Base-by-base conservation (phyloP, 64 coral and sea anemone genomes). In the Montipora foliosa region DNA sequence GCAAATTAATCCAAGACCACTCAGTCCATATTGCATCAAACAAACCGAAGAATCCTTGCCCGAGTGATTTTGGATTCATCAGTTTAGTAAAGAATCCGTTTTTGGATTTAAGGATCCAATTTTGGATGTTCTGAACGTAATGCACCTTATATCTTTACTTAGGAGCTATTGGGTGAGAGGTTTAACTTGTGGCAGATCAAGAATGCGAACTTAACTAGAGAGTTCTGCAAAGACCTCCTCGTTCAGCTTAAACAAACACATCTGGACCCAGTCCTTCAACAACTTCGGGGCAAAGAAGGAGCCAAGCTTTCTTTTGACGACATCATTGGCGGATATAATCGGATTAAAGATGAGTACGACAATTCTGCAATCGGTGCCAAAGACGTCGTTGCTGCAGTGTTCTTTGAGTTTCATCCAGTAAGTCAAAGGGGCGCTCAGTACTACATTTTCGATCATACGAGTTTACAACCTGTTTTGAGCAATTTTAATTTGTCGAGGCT, bases 401-500 rank as follows among this genome's bases (percentile, higher is more conserved):
- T 88, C 60, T 93, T 80, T 69, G 87, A 88, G 24, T 79, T 93
- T 73, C 91, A 93, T 80, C 82, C 83, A 48, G 91, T 93, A 93
- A 93, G 9, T 55, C 52, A 37, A 37, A 37, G 21, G 72, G 52
- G 9, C 52, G 52, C 52, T 3, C 5, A 55, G 52, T 5, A 55
- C 52, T 55, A 29, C 29, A 29, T 9, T 55, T 55, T 55, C 9
- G 52, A 10, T 55, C 52, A 55, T 10, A 55, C 9, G 52, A 7
- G 52, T 7, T 7, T 7, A 55, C 6, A 5, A 55, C 52, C 5
- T 5, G 52, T 55, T 55, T 55, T 37, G 29, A 37, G 29, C 29
- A 37, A 37, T 37, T 37, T 37, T 1, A 37, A 37, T 37, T 37
- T 37, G 29, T 37, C 29, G 29, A 37, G 29, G 29, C 29, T 37